A percentile compares a stretch with the other conserved stretches of the same genome.
Evolutionary conservation across 2,797 vertebrate species (phyloP).

Genomic region (Hipposideros larvatus): DNA sequence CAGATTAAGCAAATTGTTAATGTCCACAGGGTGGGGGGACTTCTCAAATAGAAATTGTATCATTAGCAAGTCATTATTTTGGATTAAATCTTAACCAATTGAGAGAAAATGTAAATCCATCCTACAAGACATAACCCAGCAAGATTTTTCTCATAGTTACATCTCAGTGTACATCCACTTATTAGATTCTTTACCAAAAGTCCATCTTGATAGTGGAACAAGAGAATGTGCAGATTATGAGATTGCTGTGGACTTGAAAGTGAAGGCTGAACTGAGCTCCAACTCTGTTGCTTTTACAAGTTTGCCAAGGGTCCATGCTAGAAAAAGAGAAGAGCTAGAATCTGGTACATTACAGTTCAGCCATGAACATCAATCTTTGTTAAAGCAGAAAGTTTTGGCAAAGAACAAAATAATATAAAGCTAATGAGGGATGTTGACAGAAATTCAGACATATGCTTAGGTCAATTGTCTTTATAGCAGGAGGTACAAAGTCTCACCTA

Average conservation of each 20-base stretch:
- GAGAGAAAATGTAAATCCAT: constrained; percentile 62
- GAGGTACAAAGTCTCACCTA: constrained; percentile 45
- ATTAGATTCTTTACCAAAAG: constrained; percentile 53
- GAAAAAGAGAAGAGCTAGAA: constrained; percentile 66
- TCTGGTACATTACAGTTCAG: constrained; percentile 59
- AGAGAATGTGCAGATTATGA: constrained; percentile 54
- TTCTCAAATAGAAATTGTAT: constrained; percentile 47
- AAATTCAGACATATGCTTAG: constrained; percentile 58
- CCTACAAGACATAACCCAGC: constrained; percentile 19
- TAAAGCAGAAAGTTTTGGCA: constrained; percentile 60
- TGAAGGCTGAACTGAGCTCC: constrained; percentile 15
- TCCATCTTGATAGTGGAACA: constrained; percentile 43
- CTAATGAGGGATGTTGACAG: constrained; percentile 64
- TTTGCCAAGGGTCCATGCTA: not conserved
- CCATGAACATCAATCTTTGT: constrained; percentile 62
- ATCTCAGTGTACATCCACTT: not conserved
- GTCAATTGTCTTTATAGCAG: constrained; percentile 53
- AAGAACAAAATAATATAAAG: constrained; percentile 60
- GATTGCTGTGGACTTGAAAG: constrained; percentile 49
- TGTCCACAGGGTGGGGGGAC: not conserved
- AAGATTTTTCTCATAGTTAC: constrained; percentile 26
- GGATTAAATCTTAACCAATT: not conserved
- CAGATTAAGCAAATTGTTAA: constrained; percentile 50
- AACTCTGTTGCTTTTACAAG: constrained; percentile 66
- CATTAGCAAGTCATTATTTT: constrained; percentile 57